Base-by-base conservation (phyloP, 2,888 invertebrate genomes). In the Tanytarsus gracilentus region DNA sequence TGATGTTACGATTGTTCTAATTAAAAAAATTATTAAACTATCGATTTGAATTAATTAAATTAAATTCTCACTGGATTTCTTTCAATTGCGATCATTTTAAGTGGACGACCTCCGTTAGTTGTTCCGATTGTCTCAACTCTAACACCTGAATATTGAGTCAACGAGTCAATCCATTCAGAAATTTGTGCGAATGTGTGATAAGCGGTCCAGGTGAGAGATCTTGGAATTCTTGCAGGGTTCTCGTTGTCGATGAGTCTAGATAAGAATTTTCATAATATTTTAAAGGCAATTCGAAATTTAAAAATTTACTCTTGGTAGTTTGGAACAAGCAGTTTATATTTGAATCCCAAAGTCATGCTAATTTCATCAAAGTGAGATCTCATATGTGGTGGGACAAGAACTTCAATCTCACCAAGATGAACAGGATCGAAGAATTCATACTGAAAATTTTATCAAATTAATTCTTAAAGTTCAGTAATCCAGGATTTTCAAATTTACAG, bases 101-200 rank as follows among this genome's bases (percentile, higher is more conserved):
- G 79, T 0, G 72, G 68, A 51, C 83, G 77, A 0, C 79, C 78
- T 72, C 85, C 81, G 58, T 73, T 77, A 0, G 83, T 78, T 39
- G 68, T 67, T 1, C 85, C 86, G 27, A 79, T 78, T 2, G 68
- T 73, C 2, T 81, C 69, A 0, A 77, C 69, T 0, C 71, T 75
- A 0, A 81, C 79, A 9, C 76, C 67, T 11, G 80, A 75, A 1
- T 71, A 63, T 0, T 64, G 66, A 9, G 75, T 74, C 4, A 82
- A 68, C 1, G 66, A 64, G 61, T 78, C 75, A 50, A 86, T 68
- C 81, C 82, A 85, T 0, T 69, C 70, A 65, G 82, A 72, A 53
- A 84, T 83, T 65, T 79, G 79, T 0, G 76, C 73, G 23, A 85
- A 69, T 0, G 69, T 72, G 65, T 84, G 76, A 66, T 85, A 87